Evolutionary conservation across 2,888 invertebrate genomes (phyloP).

Genomic region (Lasioglossum morio): DNA sequence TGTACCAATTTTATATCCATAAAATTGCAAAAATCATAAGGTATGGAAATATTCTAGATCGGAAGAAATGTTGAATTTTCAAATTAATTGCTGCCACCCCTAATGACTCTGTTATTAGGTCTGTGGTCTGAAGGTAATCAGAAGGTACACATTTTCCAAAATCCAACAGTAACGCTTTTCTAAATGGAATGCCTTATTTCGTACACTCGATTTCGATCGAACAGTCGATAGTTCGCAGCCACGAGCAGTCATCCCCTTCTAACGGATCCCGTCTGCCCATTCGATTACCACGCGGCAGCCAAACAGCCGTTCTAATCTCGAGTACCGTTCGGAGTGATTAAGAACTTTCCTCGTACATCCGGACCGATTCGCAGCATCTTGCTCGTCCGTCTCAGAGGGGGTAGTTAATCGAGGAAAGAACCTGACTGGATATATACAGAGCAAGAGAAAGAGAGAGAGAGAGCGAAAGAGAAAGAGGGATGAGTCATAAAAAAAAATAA

Average conservation of each 20-base stretch:
- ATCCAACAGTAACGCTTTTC: no score
- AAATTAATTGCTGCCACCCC: no score
- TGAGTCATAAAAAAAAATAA: neutral
- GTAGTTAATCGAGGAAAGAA: neutral
- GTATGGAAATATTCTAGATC: no score
- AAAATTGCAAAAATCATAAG: no score
- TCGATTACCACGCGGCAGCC: neutral
- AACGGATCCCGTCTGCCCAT: neutral
- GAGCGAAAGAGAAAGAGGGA: neutral
- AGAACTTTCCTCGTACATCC: constrained; percentile 5
- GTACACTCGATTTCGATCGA: neutral
- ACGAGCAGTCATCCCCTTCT: neutral
- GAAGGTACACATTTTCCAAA: no score
- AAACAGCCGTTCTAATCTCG: constrained; percentile 12
- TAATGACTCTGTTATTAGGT: no score
- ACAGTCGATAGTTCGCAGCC: neutral
- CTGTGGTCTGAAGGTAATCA: no score
- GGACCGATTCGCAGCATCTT: constrained; percentile 5
- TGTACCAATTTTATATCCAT: no score
- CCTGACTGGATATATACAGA: neutral
- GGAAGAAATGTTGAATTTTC: no score
- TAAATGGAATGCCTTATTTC: no score
- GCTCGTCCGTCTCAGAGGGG: neutral
- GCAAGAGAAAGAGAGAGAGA: no score
- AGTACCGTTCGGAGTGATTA: constrained; percentile 2